A percentile compares a stretch with the other conserved stretches of the same genome.
These are phyloP conservation scores for Parascotia fuliginaria DNA, from an alignment of 2,888 invertebrate species.

Conservation along the genomic window DNA sequence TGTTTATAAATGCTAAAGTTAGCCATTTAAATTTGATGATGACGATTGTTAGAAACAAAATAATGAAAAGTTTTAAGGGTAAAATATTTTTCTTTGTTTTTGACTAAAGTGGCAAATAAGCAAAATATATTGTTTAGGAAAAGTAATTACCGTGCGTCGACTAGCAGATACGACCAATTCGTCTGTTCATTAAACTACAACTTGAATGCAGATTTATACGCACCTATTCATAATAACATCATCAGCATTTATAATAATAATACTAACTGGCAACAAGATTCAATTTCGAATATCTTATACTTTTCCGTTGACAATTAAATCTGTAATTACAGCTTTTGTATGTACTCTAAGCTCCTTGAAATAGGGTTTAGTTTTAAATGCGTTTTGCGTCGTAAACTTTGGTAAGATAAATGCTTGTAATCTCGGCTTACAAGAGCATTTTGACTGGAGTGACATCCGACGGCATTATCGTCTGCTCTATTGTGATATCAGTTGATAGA, in stretches of 20 bases:
- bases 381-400: neutral
- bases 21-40: no score
- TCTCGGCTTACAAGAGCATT: conserved; percentile 39
- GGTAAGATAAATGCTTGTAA: conserved; percentile 28
- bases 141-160: no score
- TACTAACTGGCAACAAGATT: no score
- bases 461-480: conserved; percentile 35
- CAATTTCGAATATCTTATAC: neutral
- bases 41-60: no score
- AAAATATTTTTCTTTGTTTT: no score
- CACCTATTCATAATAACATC: neutral
- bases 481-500: conserved; percentile 45
- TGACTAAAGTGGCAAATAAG: no score
- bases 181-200: conserved; percentile 28
- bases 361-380: conserved; percentile 1
- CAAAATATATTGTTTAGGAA: no score
- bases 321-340: neutral
- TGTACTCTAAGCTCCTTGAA: neutral
- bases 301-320: neutral
- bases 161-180: conserved; percentile 23
- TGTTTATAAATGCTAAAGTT: no score
- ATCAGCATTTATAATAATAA: neutral
- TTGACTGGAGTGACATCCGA: conserved; percentile 40
- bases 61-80: no score
- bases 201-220: conserved; percentile 16